These are phyloP conservation scores for Xerus rutilus DNA, from an alignment of 2,797 vertebrate genomes.

Conservation along the genomic window DNA sequence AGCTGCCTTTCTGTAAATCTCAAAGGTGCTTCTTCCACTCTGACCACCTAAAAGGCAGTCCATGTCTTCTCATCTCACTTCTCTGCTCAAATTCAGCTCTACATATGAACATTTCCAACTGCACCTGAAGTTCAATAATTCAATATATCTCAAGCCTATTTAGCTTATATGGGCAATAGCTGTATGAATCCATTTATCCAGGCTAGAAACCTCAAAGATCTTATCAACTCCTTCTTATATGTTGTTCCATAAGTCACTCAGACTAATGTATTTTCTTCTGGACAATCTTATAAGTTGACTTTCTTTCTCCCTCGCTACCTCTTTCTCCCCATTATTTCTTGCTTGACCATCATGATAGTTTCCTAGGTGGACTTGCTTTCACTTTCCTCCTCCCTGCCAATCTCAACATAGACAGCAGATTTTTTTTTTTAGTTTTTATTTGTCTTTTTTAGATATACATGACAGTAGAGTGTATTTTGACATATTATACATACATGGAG, in stretches of 20 bases:
- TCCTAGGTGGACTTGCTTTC: background rate
- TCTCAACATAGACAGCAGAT: background rate
- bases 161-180: background rate
- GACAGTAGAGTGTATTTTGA: no score
- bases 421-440: background rate
- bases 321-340: background rate
- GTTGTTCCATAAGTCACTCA: background rate
- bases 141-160: background rate
- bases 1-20: background rate
- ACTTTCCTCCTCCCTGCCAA: background rate
- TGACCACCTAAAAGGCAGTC: background rate
- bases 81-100: background rate
- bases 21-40: background rate
- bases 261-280: slow-evolving; percentile 33
- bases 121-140: background rate
- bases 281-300: background rate
- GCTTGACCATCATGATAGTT: background rate
- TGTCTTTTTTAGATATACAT: no score
- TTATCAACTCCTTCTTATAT: background rate
- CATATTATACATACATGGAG: no score
- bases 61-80: background rate
- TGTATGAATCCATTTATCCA: background rate
- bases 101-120: background rate
- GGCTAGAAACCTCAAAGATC: background rate
- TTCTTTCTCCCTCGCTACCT: background rate